These are phyloP conservation scores for Theristicus caerulescens DNA, from an alignment of 2,113 vertebrate genomes.

Conservation along the genomic window DNA sequence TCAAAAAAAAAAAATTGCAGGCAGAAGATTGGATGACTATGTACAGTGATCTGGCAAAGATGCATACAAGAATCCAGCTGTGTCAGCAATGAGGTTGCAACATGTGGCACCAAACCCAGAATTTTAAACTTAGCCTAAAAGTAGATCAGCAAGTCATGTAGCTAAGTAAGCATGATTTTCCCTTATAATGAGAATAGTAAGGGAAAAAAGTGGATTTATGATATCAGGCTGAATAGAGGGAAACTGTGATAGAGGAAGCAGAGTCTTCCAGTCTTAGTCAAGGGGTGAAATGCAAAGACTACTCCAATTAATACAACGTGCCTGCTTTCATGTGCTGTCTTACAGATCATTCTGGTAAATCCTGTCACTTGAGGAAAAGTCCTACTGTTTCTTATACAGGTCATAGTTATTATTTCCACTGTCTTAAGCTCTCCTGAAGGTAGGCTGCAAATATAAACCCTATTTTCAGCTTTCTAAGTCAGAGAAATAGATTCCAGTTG, in stretches of 20 bases:
- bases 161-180: background rate
- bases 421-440: background rate
- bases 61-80: background rate
- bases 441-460: background rate
- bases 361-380: background rate
- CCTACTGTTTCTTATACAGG: background rate
- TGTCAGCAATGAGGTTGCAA: background rate
- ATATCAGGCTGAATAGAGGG: background rate
- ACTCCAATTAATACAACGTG: background rate
- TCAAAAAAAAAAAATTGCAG: background rate
- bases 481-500: background rate
- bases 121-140: background rate
- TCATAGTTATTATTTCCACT: background rate
- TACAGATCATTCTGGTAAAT: background rate
- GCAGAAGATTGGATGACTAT: background rate
- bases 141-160: background rate
- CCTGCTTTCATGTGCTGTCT: background rate
- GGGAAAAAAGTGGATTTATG: background rate
- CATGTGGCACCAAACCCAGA: rapidly evolving
- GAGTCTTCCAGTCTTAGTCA: background rate
- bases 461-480: background rate
- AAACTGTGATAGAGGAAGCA: background rate
- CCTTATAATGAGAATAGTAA: background rate
- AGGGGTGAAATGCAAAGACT: background rate
- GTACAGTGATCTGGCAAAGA: background rate